A percentile compares a stretch with the other conserved stretches of the same genome.
phyloP scores from a whole-genome alignment of 2,888 invertebrate species.

The Cataglyphis livida region DNA sequence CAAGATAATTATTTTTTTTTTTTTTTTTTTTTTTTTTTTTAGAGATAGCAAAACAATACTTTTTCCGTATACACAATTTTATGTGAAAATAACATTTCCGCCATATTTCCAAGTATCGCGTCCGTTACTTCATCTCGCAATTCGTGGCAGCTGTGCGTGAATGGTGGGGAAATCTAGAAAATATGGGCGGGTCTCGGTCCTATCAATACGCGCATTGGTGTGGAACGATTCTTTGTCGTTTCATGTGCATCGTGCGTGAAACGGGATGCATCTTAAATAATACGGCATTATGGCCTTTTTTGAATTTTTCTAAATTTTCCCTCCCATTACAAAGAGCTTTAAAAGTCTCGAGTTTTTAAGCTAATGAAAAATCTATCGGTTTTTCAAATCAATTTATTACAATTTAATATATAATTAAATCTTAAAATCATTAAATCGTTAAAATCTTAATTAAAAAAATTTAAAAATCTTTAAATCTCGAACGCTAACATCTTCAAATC shows the following conservation, averaged over 20 bases:
- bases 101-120: conserved; percentile 29
- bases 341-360: background rate
- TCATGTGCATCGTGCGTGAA: conserved; percentile 33
- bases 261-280: conserved; percentile 30
- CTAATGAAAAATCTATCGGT: too few relatives aligned
- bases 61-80: background rate
- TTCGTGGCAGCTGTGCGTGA: conserved; percentile 17
- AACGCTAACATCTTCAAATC: background rate
- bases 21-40: background rate
- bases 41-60: background rate
- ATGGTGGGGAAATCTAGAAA: conserved; percentile 14
- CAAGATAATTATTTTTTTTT: background rate
- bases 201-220: conserved; percentile 40
- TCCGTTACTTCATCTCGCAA: conserved; percentile 22
- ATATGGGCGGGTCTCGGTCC: conserved; percentile 37
- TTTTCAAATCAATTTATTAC: background rate
- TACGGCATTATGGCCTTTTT: conserved; percentile 3
- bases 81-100: background rate
- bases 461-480: background rate
- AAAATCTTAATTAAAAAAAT: background rate
- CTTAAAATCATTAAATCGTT: background rate
- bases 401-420: background rate
- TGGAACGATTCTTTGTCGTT: conserved; percentile 43
- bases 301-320: background rate
- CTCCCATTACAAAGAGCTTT: background rate